These are phyloP conservation scores for Anoplopoma fimbria DNA, from an alignment of 2,113 vertebrate species.

Conservation along the genomic window DNA sequence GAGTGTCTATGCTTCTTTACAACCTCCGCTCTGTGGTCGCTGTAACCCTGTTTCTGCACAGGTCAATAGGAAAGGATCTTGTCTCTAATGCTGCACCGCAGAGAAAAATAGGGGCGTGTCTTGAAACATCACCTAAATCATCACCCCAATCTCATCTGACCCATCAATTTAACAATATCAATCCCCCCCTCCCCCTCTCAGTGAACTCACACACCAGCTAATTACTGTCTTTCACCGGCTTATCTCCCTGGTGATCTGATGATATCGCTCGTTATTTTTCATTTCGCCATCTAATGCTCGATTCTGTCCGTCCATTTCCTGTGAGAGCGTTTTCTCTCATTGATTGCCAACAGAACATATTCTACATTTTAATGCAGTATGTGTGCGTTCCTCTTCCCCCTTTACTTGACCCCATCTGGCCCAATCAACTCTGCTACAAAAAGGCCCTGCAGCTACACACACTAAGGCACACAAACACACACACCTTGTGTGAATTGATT, in stretches of 20 bases:
- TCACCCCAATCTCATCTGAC: not conserved
- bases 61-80: not conserved
- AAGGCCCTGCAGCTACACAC: conserved; percentile 63
- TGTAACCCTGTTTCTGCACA: not conserved
- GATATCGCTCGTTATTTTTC: conserved; percentile 42
- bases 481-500: conserved; percentile 79
- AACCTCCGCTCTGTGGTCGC: not conserved
- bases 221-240: not conserved
- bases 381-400: conserved; percentile 48
- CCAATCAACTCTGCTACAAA: conserved; percentile 71
- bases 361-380: conserved; percentile 64
- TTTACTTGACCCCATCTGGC: conserved; percentile 78
- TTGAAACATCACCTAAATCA: conserved; percentile 7
- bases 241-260: conserved; percentile 2
- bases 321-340: conserved; percentile 48
- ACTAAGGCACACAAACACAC: conserved; percentile 30
- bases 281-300: conserved; percentile 17
- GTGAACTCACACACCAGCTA: not conserved
- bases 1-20: not conserved
- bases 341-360: conserved; percentile 56
- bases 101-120: not conserved
- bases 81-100: not conserved
- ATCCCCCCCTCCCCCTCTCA: not conserved
- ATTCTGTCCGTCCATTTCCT: conserved; percentile 21
- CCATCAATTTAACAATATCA: conserved; percentile 11